Conservation (phyloP, 2,113 vertebrate species). For the Octodon degus region DNA sequence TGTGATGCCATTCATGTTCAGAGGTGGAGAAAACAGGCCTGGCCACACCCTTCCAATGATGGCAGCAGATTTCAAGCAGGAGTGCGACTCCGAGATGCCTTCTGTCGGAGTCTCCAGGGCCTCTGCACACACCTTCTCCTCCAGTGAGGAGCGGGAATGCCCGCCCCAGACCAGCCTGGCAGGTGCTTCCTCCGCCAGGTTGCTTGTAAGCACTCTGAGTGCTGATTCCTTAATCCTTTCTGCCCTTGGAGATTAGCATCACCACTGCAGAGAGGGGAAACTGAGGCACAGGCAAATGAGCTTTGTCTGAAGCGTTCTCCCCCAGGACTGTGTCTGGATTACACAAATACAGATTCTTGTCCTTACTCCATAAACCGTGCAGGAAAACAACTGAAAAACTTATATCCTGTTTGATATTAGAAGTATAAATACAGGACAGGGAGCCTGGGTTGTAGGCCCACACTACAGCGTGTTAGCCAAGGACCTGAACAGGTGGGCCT, state of each 20-base stretch:
- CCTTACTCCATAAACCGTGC: not conserved
- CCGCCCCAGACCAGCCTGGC: not conserved
- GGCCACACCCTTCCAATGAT: too few species aligned
- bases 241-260: fast-evolving
- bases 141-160: not conserved
- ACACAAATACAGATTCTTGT: not conserved
- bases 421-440: not conserved
- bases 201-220: fast-evolving
- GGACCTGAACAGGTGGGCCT: not conserved
- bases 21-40: not conserved
- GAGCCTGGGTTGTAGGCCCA: not conserved
- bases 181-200: fast-evolving
- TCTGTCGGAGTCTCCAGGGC: fast-evolving
- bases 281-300: not conserved
- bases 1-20: fast-evolving
- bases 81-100: not conserved
- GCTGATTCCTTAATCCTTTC: too few species aligned
- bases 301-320: not conserved
- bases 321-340: not conserved
- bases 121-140: not conserved
- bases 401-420: not conserved
- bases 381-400: not conserved
- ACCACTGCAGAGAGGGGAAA: not conserved
- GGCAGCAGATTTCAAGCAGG: not conserved
- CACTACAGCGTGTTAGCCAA: not conserved